These are phyloP conservation scores for Psix sp. DNA, from an alignment of 1,140 invertebrate species.

Conservation along the genomic window DNA sequence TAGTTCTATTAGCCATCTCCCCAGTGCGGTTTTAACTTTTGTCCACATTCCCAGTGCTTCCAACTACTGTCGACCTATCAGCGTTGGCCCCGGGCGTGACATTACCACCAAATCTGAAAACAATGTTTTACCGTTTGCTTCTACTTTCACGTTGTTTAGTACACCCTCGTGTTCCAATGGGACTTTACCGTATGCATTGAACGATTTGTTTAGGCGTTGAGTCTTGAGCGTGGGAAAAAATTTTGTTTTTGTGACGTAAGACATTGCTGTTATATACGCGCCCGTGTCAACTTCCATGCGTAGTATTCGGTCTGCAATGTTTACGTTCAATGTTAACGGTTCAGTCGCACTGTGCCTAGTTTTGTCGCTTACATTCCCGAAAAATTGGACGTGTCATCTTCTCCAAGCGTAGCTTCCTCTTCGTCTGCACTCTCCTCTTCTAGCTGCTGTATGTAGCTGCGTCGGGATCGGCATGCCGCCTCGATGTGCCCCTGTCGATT, in stretches of 20 bases:
- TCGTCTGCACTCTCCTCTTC: no score
- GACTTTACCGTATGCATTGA: conserved; percentile 10
- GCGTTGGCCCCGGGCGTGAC: neutral
- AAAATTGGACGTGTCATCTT: no score
- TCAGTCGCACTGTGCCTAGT: no score
- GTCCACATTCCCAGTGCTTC: conserved; percentile 1
- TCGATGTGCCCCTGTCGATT: no score
- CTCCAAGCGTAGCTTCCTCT: no score
- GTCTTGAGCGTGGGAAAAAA: neutral
- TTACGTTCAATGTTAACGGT: neutral
- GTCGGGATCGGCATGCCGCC: no score
- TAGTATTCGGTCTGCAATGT: neutral
- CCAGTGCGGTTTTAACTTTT: no score
- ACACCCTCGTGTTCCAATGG: conserved; percentile 3
- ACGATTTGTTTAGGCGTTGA: neutral
- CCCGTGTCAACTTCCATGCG: conserved; percentile 9
- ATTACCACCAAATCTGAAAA: conserved; percentile 1
- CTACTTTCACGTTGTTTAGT: neutral
- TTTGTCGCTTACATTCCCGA: no score
- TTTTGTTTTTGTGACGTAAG: neutral
- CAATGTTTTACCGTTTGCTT: neutral
- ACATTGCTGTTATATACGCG: conserved; percentile 6
- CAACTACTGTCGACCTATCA: conserved; percentile 17
- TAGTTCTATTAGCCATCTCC: neutral
- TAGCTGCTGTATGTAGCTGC: no score